Percentiles rank a stretch among this genome's conserved stretches.
Evolutionary conservation across 2,888 invertebrate species (phyloP).

Genomic region (Julus scanicus): DNA sequence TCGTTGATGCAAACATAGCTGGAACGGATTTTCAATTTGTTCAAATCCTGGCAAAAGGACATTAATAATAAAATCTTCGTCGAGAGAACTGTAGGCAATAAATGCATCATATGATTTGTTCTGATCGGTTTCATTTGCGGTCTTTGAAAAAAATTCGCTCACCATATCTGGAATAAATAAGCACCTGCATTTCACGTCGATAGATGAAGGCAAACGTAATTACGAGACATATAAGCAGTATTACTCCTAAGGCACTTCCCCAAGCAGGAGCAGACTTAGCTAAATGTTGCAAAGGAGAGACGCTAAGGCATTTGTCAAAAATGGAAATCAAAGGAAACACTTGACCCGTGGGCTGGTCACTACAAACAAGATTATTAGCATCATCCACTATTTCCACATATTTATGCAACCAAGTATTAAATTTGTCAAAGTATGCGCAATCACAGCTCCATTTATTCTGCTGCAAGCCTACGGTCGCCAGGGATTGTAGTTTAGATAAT

Average conservation of each 20-base stretch:
- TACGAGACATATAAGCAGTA: not conserved
- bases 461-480: not conserved
- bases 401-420: not conserved
- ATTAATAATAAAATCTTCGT: constrained; percentile 76
- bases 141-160: constrained; percentile 57
- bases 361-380: not conserved
- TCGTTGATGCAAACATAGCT: constrained; percentile 78
- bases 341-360: not conserved
- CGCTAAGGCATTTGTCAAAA: not conserved
- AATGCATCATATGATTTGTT: constrained; percentile 81
- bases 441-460: not conserved
- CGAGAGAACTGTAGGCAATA: constrained; percentile 74
- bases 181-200: constrained; percentile 71
- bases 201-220: not conserved
- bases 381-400: not conserved
- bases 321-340: not conserved
- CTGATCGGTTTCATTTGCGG: constrained; percentile 65
- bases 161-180: constrained; percentile 73
- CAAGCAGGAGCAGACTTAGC: not conserved
- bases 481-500: not conserved
- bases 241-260: not conserved
- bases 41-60: constrained; percentile 76
- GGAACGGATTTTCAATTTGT: constrained; percentile 73
- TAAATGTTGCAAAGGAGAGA: not conserved
- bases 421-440: not conserved